phyloP scores from a whole-genome alignment of 2,888 invertebrate species.

The Melanophora roralis region DNA sequence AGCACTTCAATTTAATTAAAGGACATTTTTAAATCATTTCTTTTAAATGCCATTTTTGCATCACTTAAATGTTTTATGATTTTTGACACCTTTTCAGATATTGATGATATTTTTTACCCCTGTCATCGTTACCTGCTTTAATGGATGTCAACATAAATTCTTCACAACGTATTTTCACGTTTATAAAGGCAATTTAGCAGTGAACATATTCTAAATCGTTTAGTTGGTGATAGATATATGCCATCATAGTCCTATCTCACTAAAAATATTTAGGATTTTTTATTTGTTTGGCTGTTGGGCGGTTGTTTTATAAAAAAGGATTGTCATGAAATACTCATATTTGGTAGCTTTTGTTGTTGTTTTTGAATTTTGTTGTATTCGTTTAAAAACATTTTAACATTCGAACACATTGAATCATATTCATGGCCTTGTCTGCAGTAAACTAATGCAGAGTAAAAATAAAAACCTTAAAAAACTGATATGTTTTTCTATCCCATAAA shows the following conservation, averaged over 20 bases:
- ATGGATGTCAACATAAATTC: constrained; percentile 24
- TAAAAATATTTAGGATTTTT: neutral
- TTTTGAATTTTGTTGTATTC: neutral
- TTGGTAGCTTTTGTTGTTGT: neutral
- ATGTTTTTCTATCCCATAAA: neutral
- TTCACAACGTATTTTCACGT: constrained; percentile 7
- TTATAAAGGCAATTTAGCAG: constrained; percentile 35
- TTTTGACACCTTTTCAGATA: neutral
- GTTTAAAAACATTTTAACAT: constrained; percentile 17
- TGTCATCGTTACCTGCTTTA: neutral
- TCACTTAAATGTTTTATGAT: neutral
- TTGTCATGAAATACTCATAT: constrained; percentile 14
- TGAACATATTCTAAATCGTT: constrained; percentile 5
- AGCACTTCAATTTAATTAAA: neutral
- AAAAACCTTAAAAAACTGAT: neutral
- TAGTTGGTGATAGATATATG: constrained; percentile 11
- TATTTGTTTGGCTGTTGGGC: neutral
- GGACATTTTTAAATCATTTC: neutral
- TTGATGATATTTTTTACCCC: neutral
- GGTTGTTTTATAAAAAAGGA: constrained; percentile 6
- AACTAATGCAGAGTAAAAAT: too few species aligned
- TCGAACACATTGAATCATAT: constrained; percentile 17
- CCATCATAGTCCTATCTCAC: neutral
- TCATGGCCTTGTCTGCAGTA: neutral
- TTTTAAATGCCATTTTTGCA: neutral